These are phyloP conservation scores for Lasius fuliginosus DNA, from an alignment of 2,888 invertebrate genomes.

Conservation along the genomic window DNA sequence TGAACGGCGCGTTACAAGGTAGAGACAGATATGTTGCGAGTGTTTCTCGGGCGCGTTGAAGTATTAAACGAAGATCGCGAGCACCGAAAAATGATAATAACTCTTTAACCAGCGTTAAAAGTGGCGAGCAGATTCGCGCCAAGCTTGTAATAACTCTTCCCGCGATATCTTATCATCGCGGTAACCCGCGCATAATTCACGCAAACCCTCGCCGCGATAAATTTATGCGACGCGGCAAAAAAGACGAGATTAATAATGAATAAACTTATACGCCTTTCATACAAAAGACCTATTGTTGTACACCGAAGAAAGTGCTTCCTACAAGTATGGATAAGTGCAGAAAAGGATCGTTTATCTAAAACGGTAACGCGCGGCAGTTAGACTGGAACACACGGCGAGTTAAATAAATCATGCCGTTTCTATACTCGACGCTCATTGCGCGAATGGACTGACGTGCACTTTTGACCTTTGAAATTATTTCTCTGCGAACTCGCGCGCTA, in stretches of 20 bases:
- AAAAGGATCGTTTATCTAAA: slow-evolving; percentile 10
- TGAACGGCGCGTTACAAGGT: background rate
- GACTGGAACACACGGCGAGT: background rate
- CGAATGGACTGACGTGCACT: slow-evolving; percentile 27
- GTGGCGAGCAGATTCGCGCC: background rate
- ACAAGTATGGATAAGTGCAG: background rate
- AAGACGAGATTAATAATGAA: background rate
- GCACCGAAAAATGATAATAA: background rate
- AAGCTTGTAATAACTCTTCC: background rate
- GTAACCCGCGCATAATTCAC: background rate
- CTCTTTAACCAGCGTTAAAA: background rate
- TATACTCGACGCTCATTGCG: slow-evolving; percentile 15
- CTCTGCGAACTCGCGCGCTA: slow-evolving; percentile 30
- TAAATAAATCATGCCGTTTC: slow-evolving; percentile 42
- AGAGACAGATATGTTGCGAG: background rate
- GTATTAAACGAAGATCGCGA: background rate
- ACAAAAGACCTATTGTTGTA: background rate
- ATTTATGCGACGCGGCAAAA: background rate
- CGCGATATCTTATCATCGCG: background rate
- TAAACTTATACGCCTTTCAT: background rate
- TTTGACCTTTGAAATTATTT: slow-evolving; percentile 43
- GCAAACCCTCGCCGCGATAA: background rate
- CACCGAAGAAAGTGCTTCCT: background rate
- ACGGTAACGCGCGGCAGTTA: background rate
- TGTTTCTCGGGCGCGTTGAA: background rate